These are phyloP conservation scores for Bellardia bayeri DNA, from an alignment of 2,888 invertebrate genomes.

Conservation along the genomic window DNA sequence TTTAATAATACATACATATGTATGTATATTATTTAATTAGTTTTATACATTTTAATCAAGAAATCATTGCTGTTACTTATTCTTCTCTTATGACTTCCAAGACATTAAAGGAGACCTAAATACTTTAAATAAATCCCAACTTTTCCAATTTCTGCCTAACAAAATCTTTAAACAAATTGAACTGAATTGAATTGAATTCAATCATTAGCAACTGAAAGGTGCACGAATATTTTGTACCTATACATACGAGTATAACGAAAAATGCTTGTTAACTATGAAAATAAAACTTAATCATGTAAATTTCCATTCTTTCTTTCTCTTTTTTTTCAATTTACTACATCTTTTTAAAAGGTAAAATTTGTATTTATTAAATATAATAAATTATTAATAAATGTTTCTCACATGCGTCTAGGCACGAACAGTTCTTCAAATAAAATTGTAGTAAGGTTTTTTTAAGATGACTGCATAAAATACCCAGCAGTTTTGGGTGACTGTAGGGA, in stretches of 20 bases:
- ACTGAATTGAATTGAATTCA: not conserved
- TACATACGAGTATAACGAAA: not conserved
- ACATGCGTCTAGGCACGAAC: slow-evolving; percentile 58
- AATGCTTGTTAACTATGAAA: slow-evolving; percentile 5
- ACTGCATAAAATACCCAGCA: not conserved
- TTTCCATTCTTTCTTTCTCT: not conserved
- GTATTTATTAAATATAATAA: slow-evolving; percentile 23
- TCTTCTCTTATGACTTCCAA: no score
- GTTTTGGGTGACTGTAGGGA: not conserved
- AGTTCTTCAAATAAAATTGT: slow-evolving; percentile 13
- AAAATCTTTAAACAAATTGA: slow-evolving; percentile 17
- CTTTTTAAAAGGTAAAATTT: slow-evolving; percentile 23
- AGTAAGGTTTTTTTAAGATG: not conserved
- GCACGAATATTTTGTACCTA: slow-evolving; percentile 17
- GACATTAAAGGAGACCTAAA: no score
- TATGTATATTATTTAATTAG: no score
- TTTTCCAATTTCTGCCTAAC: not conserved
- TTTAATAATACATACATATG: no score
- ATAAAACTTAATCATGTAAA: slow-evolving; percentile 20
- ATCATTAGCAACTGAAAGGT: not conserved
- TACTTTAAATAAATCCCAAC: no score
- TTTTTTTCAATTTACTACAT: slow-evolving; percentile 32
- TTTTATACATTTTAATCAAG: no score
- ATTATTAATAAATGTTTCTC: slow-evolving; percentile 22
- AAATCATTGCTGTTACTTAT: no score